A percentile compares a stretch with the other conserved stretches of the same genome.
Conservation (phyloP, 2,888 invertebrate species). For the Tromatobia lineatoria region DNA sequence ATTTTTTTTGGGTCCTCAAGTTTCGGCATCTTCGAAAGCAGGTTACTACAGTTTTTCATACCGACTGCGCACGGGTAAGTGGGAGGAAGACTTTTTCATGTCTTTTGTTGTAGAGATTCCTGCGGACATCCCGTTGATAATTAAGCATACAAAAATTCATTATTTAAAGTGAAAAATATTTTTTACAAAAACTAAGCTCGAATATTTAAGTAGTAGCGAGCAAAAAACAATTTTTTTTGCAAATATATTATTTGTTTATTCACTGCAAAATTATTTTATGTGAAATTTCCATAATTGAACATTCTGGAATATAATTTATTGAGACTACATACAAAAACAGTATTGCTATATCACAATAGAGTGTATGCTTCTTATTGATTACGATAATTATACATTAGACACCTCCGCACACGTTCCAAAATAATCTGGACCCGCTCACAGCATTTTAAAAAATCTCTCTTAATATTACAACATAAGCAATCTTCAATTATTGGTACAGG, state of each 20-base stretch:
- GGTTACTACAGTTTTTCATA: no score
- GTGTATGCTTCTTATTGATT: constrained; percentile 57
- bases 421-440: constrained; percentile 51
- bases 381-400: constrained; percentile 53
- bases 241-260: constrained; percentile 2
- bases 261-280: background rate
- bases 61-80: no score
- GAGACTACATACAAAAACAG: constrained; percentile 68
- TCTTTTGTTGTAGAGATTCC: no score
- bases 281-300: background rate
- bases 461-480: constrained; percentile 42
- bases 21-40: no score
- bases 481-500: constrained; percentile 25
- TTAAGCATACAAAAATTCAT: no score
- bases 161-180: background rate
- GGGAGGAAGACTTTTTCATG: no score
- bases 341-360: constrained; percentile 70
- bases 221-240: background rate
- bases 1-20: no score
- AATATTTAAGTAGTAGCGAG: no score
- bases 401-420: constrained; percentile 52
- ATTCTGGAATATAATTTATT: constrained; percentile 62
- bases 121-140: no score
- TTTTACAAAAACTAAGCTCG: background rate
- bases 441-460: constrained; percentile 50